Evolutionary conservation across 2,888 invertebrate species (phyloP).

Genomic region (Chromoteleia sp.): DNA sequence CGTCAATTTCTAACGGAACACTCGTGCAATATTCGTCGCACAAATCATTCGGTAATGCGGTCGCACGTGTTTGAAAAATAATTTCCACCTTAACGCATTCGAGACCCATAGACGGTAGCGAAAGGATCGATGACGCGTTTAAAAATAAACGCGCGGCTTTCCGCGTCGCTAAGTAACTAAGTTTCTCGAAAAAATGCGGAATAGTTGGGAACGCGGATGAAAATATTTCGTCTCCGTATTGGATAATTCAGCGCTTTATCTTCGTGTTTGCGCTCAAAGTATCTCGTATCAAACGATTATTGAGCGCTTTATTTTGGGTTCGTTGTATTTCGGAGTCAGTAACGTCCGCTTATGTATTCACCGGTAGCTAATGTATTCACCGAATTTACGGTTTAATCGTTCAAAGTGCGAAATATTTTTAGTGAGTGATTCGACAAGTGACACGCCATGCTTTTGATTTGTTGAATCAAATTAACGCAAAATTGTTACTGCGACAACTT

Average conservation of each 20-base stretch:
- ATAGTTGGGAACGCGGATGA: background rate
- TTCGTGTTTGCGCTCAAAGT: slow-evolving; percentile 2
- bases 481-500: too few relatives aligned
- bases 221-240: slow-evolving; percentile 1
- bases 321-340: background rate
- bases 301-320: slow-evolving; percentile 17
- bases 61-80: slow-evolving; percentile 53
- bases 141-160: slow-evolving; percentile 38
- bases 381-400: too few relatives aligned
- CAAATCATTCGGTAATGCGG: slow-evolving; percentile 46
- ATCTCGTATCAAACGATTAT: slow-evolving; percentile 4
- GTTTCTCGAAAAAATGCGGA: slow-evolving; percentile 22
- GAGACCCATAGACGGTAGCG: slow-evolving; percentile 34
- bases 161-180: slow-evolving; percentile 24
- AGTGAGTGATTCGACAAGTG: too few relatives aligned
- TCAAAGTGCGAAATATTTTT: too few relatives aligned
- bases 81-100: slow-evolving; percentile 38
- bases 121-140: slow-evolving; percentile 37
- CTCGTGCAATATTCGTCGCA: slow-evolving; percentile 21
- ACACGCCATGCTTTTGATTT: too few relatives aligned
- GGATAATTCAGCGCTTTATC: slow-evolving; percentile 13
- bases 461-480: too few relatives aligned
- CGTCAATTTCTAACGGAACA: slow-evolving; percentile 19
- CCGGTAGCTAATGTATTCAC: too few relatives aligned
- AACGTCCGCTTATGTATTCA: slow-evolving; percentile 3